Percentiles rank a stretch among this genome's conserved stretches.
Evolutionary conservation across 2,113 vertebrate species (phyloP).

Genomic region (Orthonyx spaldingii): DNA sequence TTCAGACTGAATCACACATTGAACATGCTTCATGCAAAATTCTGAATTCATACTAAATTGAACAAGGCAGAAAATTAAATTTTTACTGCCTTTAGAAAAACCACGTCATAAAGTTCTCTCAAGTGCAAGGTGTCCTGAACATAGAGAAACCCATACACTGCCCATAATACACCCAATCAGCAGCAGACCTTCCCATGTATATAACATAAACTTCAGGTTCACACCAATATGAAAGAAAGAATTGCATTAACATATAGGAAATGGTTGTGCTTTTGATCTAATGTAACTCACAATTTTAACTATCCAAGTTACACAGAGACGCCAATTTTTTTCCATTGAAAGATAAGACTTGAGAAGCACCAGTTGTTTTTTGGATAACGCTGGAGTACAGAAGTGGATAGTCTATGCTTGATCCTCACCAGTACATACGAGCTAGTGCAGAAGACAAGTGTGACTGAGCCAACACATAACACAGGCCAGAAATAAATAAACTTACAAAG

Average conservation of each 20-base stretch:
- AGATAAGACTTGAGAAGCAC: conserved; percentile 58
- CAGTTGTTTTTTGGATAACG: conserved; percentile 50
- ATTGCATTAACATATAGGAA: conserved; percentile 44
- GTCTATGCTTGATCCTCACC: conserved; percentile 55
- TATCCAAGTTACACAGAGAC: conserved; percentile 59
- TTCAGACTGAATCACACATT: background rate
- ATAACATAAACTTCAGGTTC: background rate
- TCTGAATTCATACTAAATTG: background rate
- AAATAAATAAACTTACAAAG: conserved; percentile 18
- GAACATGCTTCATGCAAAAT: conserved; percentile 29
- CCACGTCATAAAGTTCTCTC: background rate
- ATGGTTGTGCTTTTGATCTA: conserved; percentile 55
- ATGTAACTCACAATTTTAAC: conserved; percentile 58
- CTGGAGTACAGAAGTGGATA: conserved; percentile 59
- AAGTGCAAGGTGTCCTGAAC: conserved; percentile 17
- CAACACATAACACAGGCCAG: conserved; percentile 16
- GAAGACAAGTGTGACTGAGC: conserved; percentile 55
- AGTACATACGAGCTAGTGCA: conserved; percentile 58
- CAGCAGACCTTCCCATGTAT: background rate
- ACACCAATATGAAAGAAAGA: conserved; percentile 29
- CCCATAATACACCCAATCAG: conserved; percentile 17
- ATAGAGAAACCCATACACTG: background rate
- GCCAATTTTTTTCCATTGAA: conserved; percentile 51
- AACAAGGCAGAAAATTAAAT: background rate
- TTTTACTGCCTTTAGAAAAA: background rate